phyloP scores from a whole-genome alignment of 2,888 invertebrate species.

The Lasioglossum morio region DNA sequence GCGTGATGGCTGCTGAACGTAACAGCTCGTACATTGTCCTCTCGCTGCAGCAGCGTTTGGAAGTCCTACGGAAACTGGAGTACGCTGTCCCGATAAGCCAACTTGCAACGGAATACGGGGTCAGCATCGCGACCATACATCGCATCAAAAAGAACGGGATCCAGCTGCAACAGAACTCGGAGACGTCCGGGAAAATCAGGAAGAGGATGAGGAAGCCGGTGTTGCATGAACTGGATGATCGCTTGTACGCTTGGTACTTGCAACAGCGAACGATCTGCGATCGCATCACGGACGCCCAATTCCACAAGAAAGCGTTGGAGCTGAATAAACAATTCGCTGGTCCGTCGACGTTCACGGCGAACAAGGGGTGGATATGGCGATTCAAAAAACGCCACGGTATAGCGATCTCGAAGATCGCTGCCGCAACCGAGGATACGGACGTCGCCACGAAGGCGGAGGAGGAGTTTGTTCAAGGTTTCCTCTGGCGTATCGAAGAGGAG shows the following conservation, averaged over 20 bases:
- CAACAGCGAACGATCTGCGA: not conserved
- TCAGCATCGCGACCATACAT: slow-evolving; percentile 1
- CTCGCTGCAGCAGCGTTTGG: slow-evolving; percentile 15
- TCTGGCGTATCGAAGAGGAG: slow-evolving; percentile 1
- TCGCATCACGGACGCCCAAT: slow-evolving; percentile 1
- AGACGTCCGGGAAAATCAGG: not conserved
- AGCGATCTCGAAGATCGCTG: not conserved
- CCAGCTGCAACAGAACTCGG: not conserved
- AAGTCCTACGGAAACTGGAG: slow-evolving; percentile 10
- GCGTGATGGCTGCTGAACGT: slow-evolving; percentile 9
- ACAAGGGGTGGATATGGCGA: slow-evolving; percentile 13
- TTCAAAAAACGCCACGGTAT: slow-evolving; percentile 15
- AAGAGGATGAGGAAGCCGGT: slow-evolving; percentile 8
- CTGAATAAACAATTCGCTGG: slow-evolving; percentile 14
- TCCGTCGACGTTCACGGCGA: slow-evolving; percentile 9
- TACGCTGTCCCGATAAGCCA: not conserved
- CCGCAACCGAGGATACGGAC: not conserved
- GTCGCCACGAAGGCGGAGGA: not conserved
- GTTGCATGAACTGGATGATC: not conserved
- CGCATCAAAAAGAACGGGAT: not conserved
- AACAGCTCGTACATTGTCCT: slow-evolving; percentile 12
- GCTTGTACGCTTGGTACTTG: slow-evolving; percentile 16
- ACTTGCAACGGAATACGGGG: not conserved
- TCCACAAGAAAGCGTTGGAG: slow-evolving; percentile 5
- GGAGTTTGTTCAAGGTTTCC: not conserved